These are phyloP conservation scores for Euura lappo DNA, from an alignment of 1,140 invertebrate species.

Conservation along the genomic window DNA sequence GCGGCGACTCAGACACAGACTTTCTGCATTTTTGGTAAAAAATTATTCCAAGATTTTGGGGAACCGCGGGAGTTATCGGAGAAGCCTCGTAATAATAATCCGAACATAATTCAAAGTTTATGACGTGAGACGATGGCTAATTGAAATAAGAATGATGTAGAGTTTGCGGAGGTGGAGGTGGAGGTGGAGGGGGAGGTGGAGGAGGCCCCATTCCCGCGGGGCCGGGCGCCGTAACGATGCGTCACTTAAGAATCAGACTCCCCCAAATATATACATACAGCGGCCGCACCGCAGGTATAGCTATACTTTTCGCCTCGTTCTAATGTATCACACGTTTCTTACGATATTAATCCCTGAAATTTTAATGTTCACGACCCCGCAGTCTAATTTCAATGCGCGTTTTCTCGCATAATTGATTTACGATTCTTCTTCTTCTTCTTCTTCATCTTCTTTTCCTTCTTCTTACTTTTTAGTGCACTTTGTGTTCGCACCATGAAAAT, in stretches of 20 bases:
- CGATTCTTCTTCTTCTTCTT: conserved; percentile 18
- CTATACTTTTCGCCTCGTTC: not conserved
- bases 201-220: conserved; percentile 10
- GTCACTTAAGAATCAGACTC: conserved; percentile 25
- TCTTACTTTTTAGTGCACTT: not conserved
- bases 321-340: not conserved
- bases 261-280: not conserved
- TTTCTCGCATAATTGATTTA: conserved; percentile 37
- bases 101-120: conserved; percentile 25
- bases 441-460: conserved; percentile 10
- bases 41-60: too few relatives aligned
- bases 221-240: conserved; percentile 22
- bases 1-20: too few relatives aligned
- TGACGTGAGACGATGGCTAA: conserved; percentile 28
- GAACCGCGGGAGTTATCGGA: too few relatives aligned
- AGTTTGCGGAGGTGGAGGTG: conserved; percentile 22
- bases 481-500: not conserved
- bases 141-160: conserved; percentile 45
- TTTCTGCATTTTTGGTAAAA: too few relatives aligned
- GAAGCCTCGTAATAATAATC: conserved; percentile 26
- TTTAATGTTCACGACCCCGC: conserved; percentile 40
- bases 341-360: conserved; percentile 47
- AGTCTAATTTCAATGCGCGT: conserved; percentile 44
- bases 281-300: not conserved
- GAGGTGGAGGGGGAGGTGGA: conserved; percentile 16